Evolutionary conservation across 1,140 invertebrate species (phyloP).

Genomic region (Proales similis): DNA sequence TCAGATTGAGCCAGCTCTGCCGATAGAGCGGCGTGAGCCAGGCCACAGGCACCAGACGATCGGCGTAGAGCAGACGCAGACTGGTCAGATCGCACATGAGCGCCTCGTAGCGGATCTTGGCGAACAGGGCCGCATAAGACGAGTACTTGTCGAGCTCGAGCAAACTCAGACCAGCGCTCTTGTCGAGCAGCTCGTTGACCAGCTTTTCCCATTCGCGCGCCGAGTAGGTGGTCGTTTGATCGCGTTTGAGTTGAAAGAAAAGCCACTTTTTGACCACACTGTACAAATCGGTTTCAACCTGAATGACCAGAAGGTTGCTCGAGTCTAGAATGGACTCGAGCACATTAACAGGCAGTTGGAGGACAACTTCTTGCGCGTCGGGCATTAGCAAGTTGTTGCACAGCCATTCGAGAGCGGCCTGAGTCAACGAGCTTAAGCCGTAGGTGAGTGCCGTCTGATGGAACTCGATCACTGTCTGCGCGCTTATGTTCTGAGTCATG

Average conservation of each 20-base stretch:
- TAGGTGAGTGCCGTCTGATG: constrained; percentile 64
- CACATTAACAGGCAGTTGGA: constrained; percentile 56
- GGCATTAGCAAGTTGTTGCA: constrained; percentile 61
- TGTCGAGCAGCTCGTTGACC: too few relatives aligned
- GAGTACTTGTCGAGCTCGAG: constrained; percentile 6
- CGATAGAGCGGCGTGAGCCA: constrained; percentile 24
- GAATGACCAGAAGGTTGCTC: constrained; percentile 66
- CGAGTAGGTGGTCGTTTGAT: not conserved
- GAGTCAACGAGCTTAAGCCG: constrained; percentile 60
- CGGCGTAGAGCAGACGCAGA: constrained; percentile 5
- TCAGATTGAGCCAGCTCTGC: constrained; percentile 24
- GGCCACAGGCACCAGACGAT: constrained; percentile 9
- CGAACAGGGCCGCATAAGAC: constrained; percentile 1
- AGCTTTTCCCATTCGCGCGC: not conserved
- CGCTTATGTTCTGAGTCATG: constrained; percentile 66
- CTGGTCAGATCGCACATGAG: constrained; percentile 26
- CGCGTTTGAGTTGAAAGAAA: constrained; percentile 54
- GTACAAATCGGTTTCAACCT: constrained; percentile 73
- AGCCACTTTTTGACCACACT: constrained; percentile 65
- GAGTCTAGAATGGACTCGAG: constrained; percentile 63
- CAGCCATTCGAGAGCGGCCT: constrained; percentile 63
- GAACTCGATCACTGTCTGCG: constrained; percentile 63
- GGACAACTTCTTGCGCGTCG: constrained; percentile 41
- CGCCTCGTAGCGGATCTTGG: constrained; percentile 1
- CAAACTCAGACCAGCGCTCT: not conserved